Percentiles rank a stretch among this genome's conserved stretches.
These are phyloP conservation scores for Parotocinclus haroldoi DNA, from an alignment of 2,797 vertebrate species.

Conservation along the genomic window DNA sequence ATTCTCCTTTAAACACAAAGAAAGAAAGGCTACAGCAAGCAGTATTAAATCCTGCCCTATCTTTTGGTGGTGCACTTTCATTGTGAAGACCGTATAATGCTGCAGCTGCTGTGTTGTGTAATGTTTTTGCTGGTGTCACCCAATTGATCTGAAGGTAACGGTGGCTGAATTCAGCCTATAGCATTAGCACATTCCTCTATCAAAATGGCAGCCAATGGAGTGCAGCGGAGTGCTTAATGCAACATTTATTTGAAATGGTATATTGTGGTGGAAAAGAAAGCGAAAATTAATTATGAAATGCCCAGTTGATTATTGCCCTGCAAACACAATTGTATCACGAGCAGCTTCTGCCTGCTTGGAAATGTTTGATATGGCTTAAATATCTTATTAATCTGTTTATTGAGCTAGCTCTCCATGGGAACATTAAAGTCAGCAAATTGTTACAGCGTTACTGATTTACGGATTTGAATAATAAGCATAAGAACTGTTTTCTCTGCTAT, in stretches of 20 bases:
- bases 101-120: constrained; percentile 2
- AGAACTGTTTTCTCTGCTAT: constrained; percentile 10
- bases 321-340: constrained; percentile 47
- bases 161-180: constrained; percentile 15
- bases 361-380: constrained; percentile 43
- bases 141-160: constrained; percentile 21
- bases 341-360: constrained; percentile 37
- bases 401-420: constrained; percentile 32
- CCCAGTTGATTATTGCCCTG: constrained; percentile 43
- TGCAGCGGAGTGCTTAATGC: constrained; percentile 47
- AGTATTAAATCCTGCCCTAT: too few relatives aligned
- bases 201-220: constrained; percentile 36
- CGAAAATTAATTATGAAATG: constrained; percentile 46
- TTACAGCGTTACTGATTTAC: constrained; percentile 26
- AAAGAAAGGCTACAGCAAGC: too few relatives aligned
- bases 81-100: not conserved
- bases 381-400: constrained; percentile 42
- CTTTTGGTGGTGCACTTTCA: too few relatives aligned
- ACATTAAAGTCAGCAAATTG: constrained; percentile 38
- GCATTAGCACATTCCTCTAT: constrained; percentile 11
- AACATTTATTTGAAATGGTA: constrained; percentile 50
- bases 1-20: too few relatives aligned
- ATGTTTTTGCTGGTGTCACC: constrained; percentile 13
- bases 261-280: constrained; percentile 37
- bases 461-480: constrained; percentile 34